These are phyloP conservation scores for Cebus imitator DNA, from an alignment of 2,113 vertebrate genomes.

Conservation along the genomic window DNA sequence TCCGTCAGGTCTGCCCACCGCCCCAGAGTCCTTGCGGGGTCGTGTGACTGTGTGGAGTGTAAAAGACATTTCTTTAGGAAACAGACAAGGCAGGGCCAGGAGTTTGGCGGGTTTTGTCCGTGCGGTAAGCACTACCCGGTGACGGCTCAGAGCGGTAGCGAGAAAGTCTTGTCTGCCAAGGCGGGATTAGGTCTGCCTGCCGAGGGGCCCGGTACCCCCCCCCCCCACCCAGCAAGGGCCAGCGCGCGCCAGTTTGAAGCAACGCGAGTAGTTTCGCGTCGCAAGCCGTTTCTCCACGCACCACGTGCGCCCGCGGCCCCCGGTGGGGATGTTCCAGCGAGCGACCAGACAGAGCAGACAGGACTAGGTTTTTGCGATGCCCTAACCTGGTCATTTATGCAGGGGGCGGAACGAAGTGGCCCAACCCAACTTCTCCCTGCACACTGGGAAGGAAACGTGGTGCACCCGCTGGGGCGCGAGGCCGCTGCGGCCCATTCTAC, in stretches of 20 bases:
- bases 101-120: neutral
- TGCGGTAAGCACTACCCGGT: neutral
- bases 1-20: neutral
- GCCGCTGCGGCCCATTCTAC: neutral
- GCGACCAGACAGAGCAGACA: too few species aligned
- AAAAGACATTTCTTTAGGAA: neutral
- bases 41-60: neutral
- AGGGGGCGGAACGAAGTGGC: neutral
- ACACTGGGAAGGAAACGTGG: neutral
- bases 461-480: neutral
- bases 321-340: neutral
- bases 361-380: neutral
- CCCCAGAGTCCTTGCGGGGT: neutral
- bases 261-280: neutral
- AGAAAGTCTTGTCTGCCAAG: neutral
- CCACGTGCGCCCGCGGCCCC: conserved; percentile 1
- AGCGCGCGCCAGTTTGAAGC: neutral
- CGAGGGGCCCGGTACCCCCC: neutral
- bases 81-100: neutral
- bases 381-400: neutral
- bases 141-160: neutral
- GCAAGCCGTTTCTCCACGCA: neutral
- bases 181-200: neutral
- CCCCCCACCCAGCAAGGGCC: neutral
- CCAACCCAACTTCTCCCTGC: neutral